Evolutionary conservation across 2,888 invertebrate genomes (phyloP).

Genomic region (Sthenelais limicola): DNA sequence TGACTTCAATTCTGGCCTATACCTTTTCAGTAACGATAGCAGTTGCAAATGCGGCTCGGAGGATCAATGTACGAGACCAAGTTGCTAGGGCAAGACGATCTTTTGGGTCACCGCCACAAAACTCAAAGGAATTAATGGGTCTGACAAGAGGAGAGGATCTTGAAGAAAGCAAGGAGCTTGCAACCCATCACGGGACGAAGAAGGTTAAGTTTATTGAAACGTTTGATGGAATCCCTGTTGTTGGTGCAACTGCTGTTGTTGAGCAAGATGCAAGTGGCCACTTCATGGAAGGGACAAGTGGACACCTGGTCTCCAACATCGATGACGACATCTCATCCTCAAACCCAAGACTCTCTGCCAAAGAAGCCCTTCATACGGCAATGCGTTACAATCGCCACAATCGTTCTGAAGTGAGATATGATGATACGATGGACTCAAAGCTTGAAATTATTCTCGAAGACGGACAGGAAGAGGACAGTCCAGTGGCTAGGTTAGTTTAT

Average conservation of each 20-base stretch:
- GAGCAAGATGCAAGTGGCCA: conserved; percentile 45
- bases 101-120: not conserved
- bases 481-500: not conserved
- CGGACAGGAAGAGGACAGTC: not conserved
- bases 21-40: not conserved
- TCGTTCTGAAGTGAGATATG: not conserved
- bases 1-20: no score
- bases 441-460: conserved; percentile 22
- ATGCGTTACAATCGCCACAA: conserved; percentile 6
- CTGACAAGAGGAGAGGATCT: conserved; percentile 17
- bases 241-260: conserved; percentile 52
- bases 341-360: conserved; percentile 40
- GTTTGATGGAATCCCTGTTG: conserved; percentile 52
- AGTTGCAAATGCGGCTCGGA: not conserved
- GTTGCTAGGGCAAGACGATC: not conserved
- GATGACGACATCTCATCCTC: conserved; percentile 48
- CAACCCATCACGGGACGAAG: conserved; percentile 50
- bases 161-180: not conserved
- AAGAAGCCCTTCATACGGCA: conserved; percentile 39
- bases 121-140: not conserved
- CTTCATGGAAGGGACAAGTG: conserved; percentile 51
- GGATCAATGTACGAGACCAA: conserved; percentile 9
- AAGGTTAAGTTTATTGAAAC: conserved; percentile 53
- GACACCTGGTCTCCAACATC: conserved; percentile 51
- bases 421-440: conserved; percentile 3